phyloP scores from a whole-genome alignment of 2,113 vertebrate genomes.

The Otocyon megalotis region DNA sequence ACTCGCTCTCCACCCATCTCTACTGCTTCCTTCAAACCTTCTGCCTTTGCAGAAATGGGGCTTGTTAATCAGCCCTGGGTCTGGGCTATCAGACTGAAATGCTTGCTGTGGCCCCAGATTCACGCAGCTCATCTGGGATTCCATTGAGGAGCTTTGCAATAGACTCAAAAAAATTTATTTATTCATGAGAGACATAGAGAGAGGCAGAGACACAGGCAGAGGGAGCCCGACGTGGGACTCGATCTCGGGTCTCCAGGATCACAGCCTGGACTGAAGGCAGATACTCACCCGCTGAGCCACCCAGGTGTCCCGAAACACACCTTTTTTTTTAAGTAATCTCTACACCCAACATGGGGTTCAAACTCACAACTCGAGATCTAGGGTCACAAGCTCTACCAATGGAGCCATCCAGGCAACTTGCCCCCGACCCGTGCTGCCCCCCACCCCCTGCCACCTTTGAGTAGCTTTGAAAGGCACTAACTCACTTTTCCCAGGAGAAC shows the following conservation, averaged over 20 bases:
- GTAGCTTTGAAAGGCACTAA: background rate
- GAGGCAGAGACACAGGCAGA: no score
- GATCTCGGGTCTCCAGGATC: no score
- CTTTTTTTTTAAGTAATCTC: background rate
- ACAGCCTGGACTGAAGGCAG: no score
- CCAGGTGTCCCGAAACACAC: background rate
- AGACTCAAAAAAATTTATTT: no score
- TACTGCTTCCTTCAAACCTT: background rate
- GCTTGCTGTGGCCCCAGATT: background rate
- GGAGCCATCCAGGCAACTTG: background rate
- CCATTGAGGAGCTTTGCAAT: background rate
- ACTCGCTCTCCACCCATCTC: no score
- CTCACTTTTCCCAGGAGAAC: background rate
- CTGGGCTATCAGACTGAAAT: background rate
- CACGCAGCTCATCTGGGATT: background rate
- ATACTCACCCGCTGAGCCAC: no score
- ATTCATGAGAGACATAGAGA: no score
- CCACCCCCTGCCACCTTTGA: rapidly evolving
- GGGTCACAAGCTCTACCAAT: background rate
- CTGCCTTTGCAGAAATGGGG: background rate
- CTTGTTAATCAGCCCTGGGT: background rate
- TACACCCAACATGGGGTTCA: background rate
- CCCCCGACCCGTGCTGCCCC: no score
- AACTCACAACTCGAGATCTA: background rate
- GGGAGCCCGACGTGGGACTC: no score